A percentile compares a stretch with the other conserved stretches of the same genome.
These are phyloP conservation scores for Aegithalos caudatus DNA, from an alignment of 2,113 vertebrate species.

Conservation along the genomic window DNA sequence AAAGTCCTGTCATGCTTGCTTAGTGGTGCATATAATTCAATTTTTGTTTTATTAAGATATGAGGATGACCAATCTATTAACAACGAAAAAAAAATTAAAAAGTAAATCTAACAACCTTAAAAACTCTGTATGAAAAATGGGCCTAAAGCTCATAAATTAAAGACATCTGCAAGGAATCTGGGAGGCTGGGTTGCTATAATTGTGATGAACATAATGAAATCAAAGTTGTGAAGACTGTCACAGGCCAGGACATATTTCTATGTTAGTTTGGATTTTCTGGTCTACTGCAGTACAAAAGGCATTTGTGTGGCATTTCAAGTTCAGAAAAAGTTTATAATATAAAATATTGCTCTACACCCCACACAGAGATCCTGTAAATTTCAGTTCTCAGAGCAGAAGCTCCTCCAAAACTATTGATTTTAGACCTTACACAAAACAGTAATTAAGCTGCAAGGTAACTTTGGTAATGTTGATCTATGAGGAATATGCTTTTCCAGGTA, in stretches of 20 bases:
- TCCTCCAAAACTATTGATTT: background rate
- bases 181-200: background rate
- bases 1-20: slow-evolving; percentile 66
- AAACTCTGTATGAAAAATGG: slow-evolving; percentile 26
- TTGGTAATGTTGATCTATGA: background rate
- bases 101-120: slow-evolving; percentile 18
- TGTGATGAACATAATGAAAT: background rate
- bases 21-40: slow-evolving; percentile 72
- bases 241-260: background rate
- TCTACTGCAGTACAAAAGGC: background rate
- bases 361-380: background rate
- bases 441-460: background rate
- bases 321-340: background rate
- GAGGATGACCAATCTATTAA: slow-evolving; percentile 64
- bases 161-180: background rate
- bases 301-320: background rate
- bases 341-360: background rate
- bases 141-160: slow-evolving; percentile 20
- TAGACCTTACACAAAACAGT: background rate
- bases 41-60: slow-evolving; percentile 77
- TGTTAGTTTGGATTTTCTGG: background rate
- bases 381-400: background rate
- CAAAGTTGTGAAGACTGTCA: background rate
- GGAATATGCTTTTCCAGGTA: background rate
- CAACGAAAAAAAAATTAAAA: background rate